A percentile compares a stretch with the other conserved stretches of the same genome.
phyloP scores from a whole-genome alignment of 2,113 vertebrate species.

The Microtus montanus region DNA sequence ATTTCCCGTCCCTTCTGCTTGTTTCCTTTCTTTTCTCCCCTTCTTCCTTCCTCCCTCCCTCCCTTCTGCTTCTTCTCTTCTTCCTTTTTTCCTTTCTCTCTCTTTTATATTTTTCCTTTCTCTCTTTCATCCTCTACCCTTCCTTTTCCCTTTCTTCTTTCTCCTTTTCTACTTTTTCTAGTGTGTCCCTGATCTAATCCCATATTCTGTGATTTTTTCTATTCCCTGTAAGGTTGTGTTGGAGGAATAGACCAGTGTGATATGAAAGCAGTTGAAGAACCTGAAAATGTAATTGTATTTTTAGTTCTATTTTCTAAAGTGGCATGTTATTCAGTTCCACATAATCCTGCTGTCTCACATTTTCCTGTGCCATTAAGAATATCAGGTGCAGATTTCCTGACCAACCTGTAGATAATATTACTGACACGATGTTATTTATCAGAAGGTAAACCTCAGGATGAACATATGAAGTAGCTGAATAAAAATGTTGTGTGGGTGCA shows the following conservation, averaged over 20 bases:
- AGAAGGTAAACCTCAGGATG: conserved; percentile 60
- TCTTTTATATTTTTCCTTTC: neutral
- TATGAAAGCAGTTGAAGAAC: accelerated
- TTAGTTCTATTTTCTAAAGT: neutral
- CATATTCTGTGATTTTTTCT: accelerated
- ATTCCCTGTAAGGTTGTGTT: accelerated
- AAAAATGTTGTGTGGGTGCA: neutral
- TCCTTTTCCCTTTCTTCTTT: neutral
- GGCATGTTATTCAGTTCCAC: neutral
- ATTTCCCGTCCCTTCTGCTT: accelerated
- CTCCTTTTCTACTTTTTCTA: too few species aligned
- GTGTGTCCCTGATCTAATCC: accelerated
- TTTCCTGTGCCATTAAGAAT: neutral
- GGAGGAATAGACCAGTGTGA: neutral
- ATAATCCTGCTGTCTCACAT: accelerated
- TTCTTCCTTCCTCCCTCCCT: accelerated
- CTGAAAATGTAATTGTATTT: neutral
- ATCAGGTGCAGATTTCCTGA: conserved; percentile 29
- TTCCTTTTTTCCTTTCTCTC: accelerated
- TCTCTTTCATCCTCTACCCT: too few species aligned
- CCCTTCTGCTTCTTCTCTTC: accelerated
- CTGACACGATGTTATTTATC: conserved; percentile 59
- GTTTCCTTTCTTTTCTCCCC: neutral
- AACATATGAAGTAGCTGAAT: neutral
- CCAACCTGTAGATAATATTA: conserved; percentile 12